These are phyloP conservation scores for Amblyteles armatorius DNA, from an alignment of 2,888 invertebrate species.

Conservation along the genomic window DNA sequence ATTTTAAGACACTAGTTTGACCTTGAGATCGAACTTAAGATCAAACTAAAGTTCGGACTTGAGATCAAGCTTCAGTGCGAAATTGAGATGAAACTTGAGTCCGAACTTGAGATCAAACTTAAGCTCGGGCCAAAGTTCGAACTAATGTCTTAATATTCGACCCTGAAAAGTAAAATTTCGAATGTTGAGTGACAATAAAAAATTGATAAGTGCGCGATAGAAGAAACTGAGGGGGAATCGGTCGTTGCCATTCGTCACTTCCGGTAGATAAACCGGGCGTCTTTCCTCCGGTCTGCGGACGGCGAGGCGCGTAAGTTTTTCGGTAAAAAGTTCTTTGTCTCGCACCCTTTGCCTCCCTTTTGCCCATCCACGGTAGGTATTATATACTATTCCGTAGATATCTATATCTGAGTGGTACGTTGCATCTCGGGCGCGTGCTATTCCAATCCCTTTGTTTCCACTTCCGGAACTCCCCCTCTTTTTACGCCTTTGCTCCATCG, in stretches of 20 bases:
- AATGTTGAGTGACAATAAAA: conserved; percentile 52
- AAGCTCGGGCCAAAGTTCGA: too few relatives aligned
- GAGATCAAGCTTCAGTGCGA: too few relatives aligned
- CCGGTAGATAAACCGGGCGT: conserved; percentile 78
- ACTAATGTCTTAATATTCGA: too few relatives aligned
- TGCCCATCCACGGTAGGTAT: conserved; percentile 22
- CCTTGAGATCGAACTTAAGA: too few relatives aligned
- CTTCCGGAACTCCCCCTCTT: conserved; percentile 55
- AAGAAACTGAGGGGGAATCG: conserved; percentile 69
- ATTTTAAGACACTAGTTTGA: too few relatives aligned
- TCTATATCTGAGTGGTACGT: conserved; percentile 7
- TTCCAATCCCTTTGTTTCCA: conserved; percentile 64
- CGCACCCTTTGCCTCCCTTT: conserved; percentile 53
- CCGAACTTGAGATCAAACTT: too few relatives aligned
- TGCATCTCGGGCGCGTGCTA: conserved; percentile 46
- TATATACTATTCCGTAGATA: conserved; percentile 4
- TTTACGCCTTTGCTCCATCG: conserved; percentile 45
- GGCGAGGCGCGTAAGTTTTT: conserved; percentile 50
- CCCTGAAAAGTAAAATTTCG: conserved; percentile 22
- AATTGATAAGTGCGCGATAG: conserved; percentile 42
- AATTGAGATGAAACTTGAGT: too few relatives aligned
- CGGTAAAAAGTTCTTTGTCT: conserved; percentile 76
- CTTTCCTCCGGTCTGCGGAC: conserved; percentile 68
- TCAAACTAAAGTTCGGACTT: too few relatives aligned
- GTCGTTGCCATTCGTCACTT: conserved; percentile 79